Percentiles rank a stretch among this genome's conserved stretches.
phyloP scores from a whole-genome alignment of 2,113 vertebrate species.

The Mastomys coucha region DNA sequence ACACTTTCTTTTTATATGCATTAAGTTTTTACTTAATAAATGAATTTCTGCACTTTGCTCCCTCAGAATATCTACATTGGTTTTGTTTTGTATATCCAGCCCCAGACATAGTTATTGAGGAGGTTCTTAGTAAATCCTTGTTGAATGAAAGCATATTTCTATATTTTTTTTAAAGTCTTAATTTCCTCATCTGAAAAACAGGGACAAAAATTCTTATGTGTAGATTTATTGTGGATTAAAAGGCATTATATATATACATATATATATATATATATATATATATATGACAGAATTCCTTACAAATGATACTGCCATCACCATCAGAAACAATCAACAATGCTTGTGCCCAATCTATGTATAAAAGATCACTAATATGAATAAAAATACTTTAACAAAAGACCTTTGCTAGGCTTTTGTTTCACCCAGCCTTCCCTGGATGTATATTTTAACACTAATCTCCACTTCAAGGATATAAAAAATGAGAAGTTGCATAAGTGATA shows the following conservation, averaged over 20 bases:
- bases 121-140: not conserved
- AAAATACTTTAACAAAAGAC: not conserved
- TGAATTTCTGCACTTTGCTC: not conserved
- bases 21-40: slow-evolving; percentile 33
- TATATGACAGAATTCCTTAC: not conserved
- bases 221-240: slow-evolving; percentile 43
- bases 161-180: not conserved
- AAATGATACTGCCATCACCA: not conserved
- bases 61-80: not conserved
- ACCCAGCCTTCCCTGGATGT: not conserved
- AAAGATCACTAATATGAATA: not conserved
- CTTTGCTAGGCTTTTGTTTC: slow-evolving; percentile 37
- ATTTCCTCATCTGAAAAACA: slow-evolving; percentile 60
- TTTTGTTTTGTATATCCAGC: not conserved
- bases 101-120: not conserved
- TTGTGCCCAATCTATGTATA: not conserved
- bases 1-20: slow-evolving; percentile 10
- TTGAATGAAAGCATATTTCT: slow-evolving; percentile 25
- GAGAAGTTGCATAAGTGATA: slow-evolving; percentile 46
- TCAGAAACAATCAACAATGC: not conserved
- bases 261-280: too few species aligned
- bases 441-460: not conserved
- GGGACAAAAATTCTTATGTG: not conserved
- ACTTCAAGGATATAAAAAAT: slow-evolving; percentile 50
- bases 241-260: slow-evolving; percentile 33